Evolutionary conservation across 1,140 invertebrate genomes (phyloP).

Genomic region (Anoplophora glabripennis): DNA sequence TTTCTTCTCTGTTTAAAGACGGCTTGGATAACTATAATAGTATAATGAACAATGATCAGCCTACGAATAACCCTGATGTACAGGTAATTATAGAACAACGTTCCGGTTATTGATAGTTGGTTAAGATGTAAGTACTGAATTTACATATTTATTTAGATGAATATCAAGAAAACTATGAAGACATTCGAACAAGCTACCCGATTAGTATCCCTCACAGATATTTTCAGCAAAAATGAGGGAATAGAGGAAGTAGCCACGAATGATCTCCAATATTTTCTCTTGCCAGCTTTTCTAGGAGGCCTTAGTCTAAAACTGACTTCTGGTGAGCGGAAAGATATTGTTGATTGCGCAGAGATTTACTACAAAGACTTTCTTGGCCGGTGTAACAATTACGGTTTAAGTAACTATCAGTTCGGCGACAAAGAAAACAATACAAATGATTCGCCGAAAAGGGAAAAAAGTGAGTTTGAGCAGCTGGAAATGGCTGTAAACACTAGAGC

Average conservation of each 20-base stretch:
- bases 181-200: constrained; percentile 75
- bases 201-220: constrained; percentile 70
- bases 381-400: constrained; percentile 74
- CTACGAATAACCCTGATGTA: constrained; percentile 59
- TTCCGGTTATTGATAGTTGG: constrained; percentile 9
- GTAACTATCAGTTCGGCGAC: constrained; percentile 51
- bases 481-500: constrained; percentile 57
- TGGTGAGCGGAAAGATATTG: constrained; percentile 62
- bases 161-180: constrained; percentile 65
- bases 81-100: constrained; percentile 52
- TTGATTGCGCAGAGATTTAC: constrained; percentile 76
- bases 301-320: constrained; percentile 67
- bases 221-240: constrained; percentile 87
- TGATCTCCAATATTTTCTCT: constrained; percentile 78
- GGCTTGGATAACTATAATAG: constrained; percentile 59
- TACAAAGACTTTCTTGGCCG: constrained; percentile 81
- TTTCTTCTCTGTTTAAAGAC: constrained; percentile 60
- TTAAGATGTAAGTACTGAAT: constrained; percentile 4
- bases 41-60: constrained; percentile 55
- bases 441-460: constrained; percentile 20
- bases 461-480: constrained; percentile 45
- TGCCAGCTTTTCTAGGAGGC: constrained; percentile 80
- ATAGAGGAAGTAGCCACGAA: constrained; percentile 83
- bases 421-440: constrained; percentile 14
- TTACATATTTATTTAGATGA: constrained; percentile 20